Percentiles rank a stretch among this genome's conserved stretches.
phyloP scores from a whole-genome alignment of 2,888 invertebrate genomes.

The Agelastica alni region DNA sequence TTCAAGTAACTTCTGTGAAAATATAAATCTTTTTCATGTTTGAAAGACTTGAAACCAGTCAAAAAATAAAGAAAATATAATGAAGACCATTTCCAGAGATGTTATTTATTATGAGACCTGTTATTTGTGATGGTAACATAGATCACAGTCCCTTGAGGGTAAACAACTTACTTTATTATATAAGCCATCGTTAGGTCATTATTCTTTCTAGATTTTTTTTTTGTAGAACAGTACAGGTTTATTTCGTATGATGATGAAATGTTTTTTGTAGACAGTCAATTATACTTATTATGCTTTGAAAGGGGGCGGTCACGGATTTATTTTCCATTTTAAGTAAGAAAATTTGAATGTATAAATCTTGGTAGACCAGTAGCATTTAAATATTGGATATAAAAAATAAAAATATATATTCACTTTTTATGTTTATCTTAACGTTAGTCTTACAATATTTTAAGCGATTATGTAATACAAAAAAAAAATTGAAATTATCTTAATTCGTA shows the following conservation, averaged over 20 bases:
- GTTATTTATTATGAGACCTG: slow-evolving; percentile 31
- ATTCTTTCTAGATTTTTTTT: slow-evolving; percentile 19
- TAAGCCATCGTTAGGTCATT: slow-evolving; percentile 28
- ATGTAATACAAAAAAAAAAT: too few relatives aligned
- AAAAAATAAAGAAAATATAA: slow-evolving; percentile 26
- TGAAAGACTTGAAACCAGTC: slow-evolving; percentile 23
- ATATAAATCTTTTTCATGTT: slow-evolving; percentile 14
- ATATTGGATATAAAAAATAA: too few relatives aligned
- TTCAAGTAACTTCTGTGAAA: not conserved
- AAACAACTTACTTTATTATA: slow-evolving; percentile 34
- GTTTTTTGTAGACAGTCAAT: slow-evolving; percentile 24
- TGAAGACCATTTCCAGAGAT: slow-evolving; percentile 31
- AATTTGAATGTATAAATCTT: slow-evolving; percentile 29
- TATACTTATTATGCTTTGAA: slow-evolving; percentile 25
- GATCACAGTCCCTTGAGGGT: slow-evolving; percentile 29
- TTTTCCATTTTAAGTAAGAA: slow-evolving; percentile 17
- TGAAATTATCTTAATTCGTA: too few relatives aligned
- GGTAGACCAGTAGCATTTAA: too few relatives aligned
- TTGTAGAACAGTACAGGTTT: slow-evolving; percentile 20
- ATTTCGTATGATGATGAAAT: slow-evolving; percentile 23
- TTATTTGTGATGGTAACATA: slow-evolving; percentile 33
- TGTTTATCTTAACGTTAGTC: too few relatives aligned
- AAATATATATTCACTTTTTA: too few relatives aligned
- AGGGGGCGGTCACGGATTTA: slow-evolving; percentile 20
- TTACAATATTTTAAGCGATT: too few relatives aligned